Evolutionary conservation across 2,113 vertebrate genomes (phyloP).

Genomic region (Coregonus clupeaformis): DNA sequence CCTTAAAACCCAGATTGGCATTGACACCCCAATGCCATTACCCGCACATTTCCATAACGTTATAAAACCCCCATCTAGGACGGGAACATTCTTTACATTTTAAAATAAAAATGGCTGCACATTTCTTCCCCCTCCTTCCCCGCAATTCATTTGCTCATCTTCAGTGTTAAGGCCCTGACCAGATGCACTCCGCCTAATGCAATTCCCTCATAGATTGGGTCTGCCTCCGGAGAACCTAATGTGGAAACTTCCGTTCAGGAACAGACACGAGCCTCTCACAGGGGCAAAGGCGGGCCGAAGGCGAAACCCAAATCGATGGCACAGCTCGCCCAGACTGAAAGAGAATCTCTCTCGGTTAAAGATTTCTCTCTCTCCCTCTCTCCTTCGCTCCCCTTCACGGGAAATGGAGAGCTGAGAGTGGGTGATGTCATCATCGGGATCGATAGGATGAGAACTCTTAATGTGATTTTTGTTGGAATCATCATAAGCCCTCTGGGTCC

Average conservation of each 20-base stretch:
- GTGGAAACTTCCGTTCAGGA: slow-evolving; percentile 56
- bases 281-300: slow-evolving; percentile 1
- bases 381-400: slow-evolving; percentile 3
- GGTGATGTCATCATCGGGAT: slow-evolving; percentile 66
- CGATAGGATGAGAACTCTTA: slow-evolving; percentile 29
- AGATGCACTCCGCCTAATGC: slow-evolving; percentile 39
- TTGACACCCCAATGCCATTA: slow-evolving; percentile 9
- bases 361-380: slow-evolving; percentile 14
- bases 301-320: slow-evolving; percentile 18
- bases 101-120: slow-evolving; percentile 21
- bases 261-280: not conserved
- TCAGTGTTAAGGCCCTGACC: slow-evolving; percentile 41
- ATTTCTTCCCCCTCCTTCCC: not conserved
- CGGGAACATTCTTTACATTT: slow-evolving; percentile 29
- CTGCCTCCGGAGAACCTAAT: slow-evolving; percentile 41
- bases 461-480: slow-evolving; percentile 62
- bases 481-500: slow-evolving; percentile 45
- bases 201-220: slow-evolving; percentile 53
- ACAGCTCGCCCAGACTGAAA: slow-evolving; percentile 34
- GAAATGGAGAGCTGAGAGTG: slow-evolving; percentile 1
- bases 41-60: slow-evolving; percentile 20
- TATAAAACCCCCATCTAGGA: slow-evolving; percentile 31
- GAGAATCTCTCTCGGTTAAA: slow-evolving; percentile 50
- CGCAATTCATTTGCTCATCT: slow-evolving; percentile 42
- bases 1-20: slow-evolving; percentile 21